Percentiles rank a stretch among this genome's conserved stretches.
These are phyloP conservation scores for Zaprionus taronus DNA, from an alignment of 1,140 invertebrate genomes.

Conservation along the genomic window DNA sequence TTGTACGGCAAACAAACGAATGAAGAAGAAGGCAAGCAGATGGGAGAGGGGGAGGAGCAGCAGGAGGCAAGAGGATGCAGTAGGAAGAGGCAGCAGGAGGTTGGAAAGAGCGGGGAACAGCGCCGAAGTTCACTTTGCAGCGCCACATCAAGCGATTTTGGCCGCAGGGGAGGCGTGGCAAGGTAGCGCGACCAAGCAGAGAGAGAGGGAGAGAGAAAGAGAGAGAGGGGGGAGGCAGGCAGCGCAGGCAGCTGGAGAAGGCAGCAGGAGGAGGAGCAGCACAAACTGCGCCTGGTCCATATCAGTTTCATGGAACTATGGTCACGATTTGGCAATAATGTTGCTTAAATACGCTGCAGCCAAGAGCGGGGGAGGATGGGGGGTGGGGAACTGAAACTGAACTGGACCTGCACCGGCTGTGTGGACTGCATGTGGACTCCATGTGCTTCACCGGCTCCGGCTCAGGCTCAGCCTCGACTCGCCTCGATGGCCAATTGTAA, in stretches of 20 bases:
- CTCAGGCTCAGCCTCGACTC: conserved; percentile 8
- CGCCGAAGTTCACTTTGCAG: conserved; percentile 28
- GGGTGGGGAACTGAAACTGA: not conserved
- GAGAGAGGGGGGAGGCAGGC: too few relatives aligned
- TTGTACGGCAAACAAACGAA: conserved; percentile 69
- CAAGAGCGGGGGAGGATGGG: conserved; percentile 10
- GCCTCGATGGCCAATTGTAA: conserved; percentile 72
- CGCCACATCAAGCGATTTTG: conserved; percentile 66
- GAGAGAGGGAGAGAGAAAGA: not conserved
- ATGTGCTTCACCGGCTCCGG: conserved; percentile 37
- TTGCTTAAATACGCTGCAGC: conserved; percentile 79
- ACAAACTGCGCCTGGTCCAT: conserved; percentile 58
- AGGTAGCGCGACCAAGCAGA: not conserved
- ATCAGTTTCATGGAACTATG: conserved; percentile 84
- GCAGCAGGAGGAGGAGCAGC: conserved; percentile 11
- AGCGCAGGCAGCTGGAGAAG: too few relatives aligned
- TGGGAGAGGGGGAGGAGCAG: not conserved
- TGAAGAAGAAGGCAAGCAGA: not conserved
- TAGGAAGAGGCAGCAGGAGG: too few relatives aligned
- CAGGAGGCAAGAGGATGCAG: too few relatives aligned
- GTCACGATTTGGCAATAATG: conserved; percentile 84
- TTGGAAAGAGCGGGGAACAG: not conserved
- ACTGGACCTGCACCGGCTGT: conserved; percentile 34
- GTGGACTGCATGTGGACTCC: conserved; percentile 25
- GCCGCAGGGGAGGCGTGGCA: conserved; percentile 57